These are phyloP conservation scores for Crocidura indochinensis DNA, from an alignment of 2,797 vertebrate genomes.

Conservation along the genomic window DNA sequence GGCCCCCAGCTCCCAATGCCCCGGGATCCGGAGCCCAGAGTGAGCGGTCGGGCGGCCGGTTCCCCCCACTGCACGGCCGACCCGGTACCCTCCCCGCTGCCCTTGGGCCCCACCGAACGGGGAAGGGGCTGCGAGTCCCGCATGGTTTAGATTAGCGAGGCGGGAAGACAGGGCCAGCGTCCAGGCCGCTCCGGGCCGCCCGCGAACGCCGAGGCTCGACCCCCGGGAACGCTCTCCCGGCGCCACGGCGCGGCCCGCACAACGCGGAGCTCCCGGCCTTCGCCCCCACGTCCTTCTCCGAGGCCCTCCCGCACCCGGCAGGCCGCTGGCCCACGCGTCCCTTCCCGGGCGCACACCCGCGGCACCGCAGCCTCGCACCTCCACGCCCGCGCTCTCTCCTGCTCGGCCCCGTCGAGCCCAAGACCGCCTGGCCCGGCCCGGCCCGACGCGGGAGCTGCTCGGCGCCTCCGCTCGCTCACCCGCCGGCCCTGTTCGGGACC, in stretches of 20 bases:
- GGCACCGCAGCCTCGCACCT: not conserved
- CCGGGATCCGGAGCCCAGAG: slow-evolving; percentile 25
- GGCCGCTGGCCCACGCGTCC: not conserved
- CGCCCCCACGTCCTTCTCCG: too few relatives aligned
- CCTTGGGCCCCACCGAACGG: not conserved
- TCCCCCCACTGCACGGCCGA: not conserved
- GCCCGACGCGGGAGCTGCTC: not conserved
- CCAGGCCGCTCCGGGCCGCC: not conserved
- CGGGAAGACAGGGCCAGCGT: slow-evolving; percentile 58
- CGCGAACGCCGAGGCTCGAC: slow-evolving; percentile 27
- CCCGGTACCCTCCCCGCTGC: slow-evolving; percentile 45
- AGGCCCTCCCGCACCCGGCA: not conserved
- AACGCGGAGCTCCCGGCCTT: not conserved
- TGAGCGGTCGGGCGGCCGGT: not conserved
- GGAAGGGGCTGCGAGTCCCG: slow-evolving; percentile 32
- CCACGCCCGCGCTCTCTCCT: slow-evolving; percentile 3
- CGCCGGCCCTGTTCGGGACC: not conserved
- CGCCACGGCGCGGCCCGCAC: not conserved
- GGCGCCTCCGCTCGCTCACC: not conserved
- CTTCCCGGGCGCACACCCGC: not conserved
- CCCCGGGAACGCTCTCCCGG: not conserved
- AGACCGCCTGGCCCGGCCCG: not conserved
- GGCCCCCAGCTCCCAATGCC: slow-evolving; percentile 35
- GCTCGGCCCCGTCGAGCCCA: not conserved
- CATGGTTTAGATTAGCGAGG: slow-evolving; percentile 83